A percentile compares a stretch with the other conserved stretches of the same genome.
phyloP scores from a whole-genome alignment of 2,797 vertebrate species.

The Leuciscus waleckii region DNA sequence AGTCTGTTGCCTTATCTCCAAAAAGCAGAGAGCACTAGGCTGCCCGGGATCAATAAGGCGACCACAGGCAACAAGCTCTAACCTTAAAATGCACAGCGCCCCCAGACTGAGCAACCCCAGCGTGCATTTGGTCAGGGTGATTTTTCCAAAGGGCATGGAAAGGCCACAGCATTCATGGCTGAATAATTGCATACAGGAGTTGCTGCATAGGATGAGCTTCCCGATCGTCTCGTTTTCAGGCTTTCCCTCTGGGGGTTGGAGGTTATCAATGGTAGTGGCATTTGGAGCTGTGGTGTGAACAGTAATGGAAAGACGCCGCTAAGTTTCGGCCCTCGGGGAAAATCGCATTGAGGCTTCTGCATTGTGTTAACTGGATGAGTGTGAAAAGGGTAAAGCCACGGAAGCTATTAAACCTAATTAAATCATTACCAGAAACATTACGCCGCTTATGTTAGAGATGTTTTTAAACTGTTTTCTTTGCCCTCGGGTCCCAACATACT shows the following conservation, averaged over 20 bases:
- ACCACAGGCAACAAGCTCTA: slow-evolving; percentile 63
- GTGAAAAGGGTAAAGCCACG: slow-evolving; percentile 45
- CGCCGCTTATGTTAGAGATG: background rate
- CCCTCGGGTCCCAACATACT: slow-evolving; percentile 50
- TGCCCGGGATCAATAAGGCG: slow-evolving; percentile 80
- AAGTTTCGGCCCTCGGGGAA: slow-evolving; percentile 22
- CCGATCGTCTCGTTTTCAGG: slow-evolving; percentile 49
- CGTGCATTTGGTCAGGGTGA: slow-evolving; percentile 40
- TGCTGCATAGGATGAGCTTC: slow-evolving; percentile 37
- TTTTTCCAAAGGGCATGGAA: slow-evolving; percentile 52
- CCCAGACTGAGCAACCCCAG: slow-evolving; percentile 36
- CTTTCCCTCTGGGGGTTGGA: slow-evolving; percentile 37
- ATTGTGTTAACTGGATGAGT: slow-evolving; percentile 45
- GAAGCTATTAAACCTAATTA: slow-evolving; percentile 46
- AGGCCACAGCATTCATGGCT: slow-evolving; percentile 53
- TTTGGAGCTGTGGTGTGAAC: slow-evolving; percentile 42
- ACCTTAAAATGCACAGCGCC: slow-evolving; percentile 52
- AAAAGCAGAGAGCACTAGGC: slow-evolving; percentile 77
- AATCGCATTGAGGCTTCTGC: slow-evolving; percentile 28
- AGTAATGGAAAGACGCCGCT: slow-evolving; percentile 44
- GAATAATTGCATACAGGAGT: slow-evolving; percentile 53
- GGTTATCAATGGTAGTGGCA: slow-evolving; percentile 49
- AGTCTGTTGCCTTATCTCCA: slow-evolving; percentile 77
- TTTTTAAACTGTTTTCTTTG: slow-evolving; percentile 50
- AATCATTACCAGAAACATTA: slow-evolving; percentile 39